Conservation (phyloP, 2,113 vertebrate species). For the Anolis sagrei region DNA sequence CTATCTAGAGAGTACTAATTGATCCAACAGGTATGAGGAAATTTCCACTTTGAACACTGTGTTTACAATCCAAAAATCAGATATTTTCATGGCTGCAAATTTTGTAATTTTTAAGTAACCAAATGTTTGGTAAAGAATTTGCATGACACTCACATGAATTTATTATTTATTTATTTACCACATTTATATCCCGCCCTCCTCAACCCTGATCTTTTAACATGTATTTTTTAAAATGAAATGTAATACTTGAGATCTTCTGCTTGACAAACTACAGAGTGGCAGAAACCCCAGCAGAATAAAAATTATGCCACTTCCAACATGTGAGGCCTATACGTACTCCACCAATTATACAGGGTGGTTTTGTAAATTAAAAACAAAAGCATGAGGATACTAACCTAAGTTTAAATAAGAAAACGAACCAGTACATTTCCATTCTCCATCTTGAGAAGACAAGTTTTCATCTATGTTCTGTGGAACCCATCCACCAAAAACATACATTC, state of each 20-base stretch:
- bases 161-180: no score
- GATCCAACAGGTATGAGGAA: not conserved
- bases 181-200: no score
- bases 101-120: not conserved
- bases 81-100: not conserved
- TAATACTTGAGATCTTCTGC: constrained; percentile 3
- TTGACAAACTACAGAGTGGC: not conserved
- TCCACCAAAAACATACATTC: constrained; percentile 97
- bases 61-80: not conserved
- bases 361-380: constrained; percentile 27
- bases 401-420: constrained; percentile 89
- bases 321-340: no score
- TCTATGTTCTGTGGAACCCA: constrained; percentile 89
- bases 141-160: constrained; percentile 30
- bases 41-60: not conserved
- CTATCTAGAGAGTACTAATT: not conserved
- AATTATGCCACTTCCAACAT: not conserved
- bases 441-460: constrained; percentile 74
- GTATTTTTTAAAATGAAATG: not conserved
- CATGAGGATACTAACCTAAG: constrained; percentile 83
- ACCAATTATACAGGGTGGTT: not conserved
- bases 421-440: constrained; percentile 92
- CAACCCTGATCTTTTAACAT: no score
- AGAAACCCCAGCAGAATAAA: not conserved
- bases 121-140: not conserved